Evolutionary conservation across 2,113 vertebrate species (phyloP), one percentile per base, ranked within the genome.

Genomic region (Elachura formosa): DNA sequence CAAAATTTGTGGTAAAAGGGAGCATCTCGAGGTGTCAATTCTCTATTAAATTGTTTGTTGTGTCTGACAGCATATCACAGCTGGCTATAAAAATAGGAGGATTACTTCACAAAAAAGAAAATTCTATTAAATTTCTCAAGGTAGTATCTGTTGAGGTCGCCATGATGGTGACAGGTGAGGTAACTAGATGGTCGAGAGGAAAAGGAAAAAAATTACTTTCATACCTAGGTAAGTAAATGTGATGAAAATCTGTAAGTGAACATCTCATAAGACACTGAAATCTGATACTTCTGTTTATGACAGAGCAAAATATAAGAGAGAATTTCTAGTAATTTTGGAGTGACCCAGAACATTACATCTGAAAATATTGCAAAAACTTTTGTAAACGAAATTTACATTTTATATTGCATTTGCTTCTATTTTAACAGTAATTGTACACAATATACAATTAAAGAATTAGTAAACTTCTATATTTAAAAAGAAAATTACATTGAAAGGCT

Each of bases 101-200:
- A 64, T 67, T 79, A 82, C 31, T 52, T 78, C 62, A 51, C 16
- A 87, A 68, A 52, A 11, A 89, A 11, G 21, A 87, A 96, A 78
- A 81, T 43, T 87, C 33, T 71, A 12, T 38, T 74, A 67, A 43
- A 34, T 68, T 81, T 81, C 19, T 71, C 28, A 33, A 52, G 25
- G 22, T 76, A 2, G 7, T 33, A 63, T 93, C 84, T 91, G 24
- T 80, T 78, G 79, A 91, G 22, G 28, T 75, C 20, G 81, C 36
- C 49, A 24, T 52, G 52, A 79, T 89, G 84, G 49, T 72, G 56
- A 48, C 78, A 79, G 84, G 36, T 85, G 38, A 33, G 7, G 69
- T 89, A 91, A 79, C 21, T 29, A 71, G 19, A 71, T 28, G 71
- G 17, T 13, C 52, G 17, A 89, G 12, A 63, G 11, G 19, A 36